phyloP scores from a whole-genome alignment of 2,888 invertebrate species.

The Caradrina clavipalpis region DNA sequence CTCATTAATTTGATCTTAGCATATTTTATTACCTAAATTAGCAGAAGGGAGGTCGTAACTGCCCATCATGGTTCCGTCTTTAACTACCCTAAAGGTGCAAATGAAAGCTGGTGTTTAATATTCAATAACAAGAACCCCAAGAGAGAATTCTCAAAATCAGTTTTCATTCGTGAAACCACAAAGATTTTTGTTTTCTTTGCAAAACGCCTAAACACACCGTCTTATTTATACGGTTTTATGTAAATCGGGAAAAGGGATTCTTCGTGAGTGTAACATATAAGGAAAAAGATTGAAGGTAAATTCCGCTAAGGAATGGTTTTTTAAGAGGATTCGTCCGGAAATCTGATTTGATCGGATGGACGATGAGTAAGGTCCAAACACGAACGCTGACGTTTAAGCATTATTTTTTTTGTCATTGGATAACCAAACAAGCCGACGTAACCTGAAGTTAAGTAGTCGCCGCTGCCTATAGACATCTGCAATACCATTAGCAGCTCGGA shows the following conservation, averaged over 20 bases:
- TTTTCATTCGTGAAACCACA: neutral
- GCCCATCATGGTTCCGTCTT: too few species aligned
- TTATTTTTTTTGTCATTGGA: too few species aligned
- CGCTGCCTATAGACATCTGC: too few species aligned
- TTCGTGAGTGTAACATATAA: constrained; percentile 7
- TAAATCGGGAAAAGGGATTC: constrained; percentile 35
- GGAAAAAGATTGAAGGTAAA: constrained; percentile 26
- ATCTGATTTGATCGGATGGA: constrained; percentile 24
- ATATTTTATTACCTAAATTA: too few species aligned
- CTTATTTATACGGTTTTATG: constrained; percentile 41
- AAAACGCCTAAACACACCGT: constrained; percentile 6
- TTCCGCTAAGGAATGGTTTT: constrained; percentile 8
- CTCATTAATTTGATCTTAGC: too few species aligned
- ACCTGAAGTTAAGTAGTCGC: too few species aligned
- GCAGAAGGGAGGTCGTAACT: too few species aligned
- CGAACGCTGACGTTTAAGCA: neutral
- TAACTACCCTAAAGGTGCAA: too few species aligned
- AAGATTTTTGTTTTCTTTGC: neutral
- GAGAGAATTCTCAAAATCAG: neutral
- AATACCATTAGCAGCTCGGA: too few species aligned
- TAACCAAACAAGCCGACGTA: too few species aligned
- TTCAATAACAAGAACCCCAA: too few species aligned
- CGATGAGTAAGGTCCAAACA: neutral
- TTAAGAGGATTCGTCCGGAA: constrained; percentile 5
- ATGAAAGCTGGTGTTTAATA: too few species aligned